Evolutionary conservation across 1,140 invertebrate species (phyloP).

Genomic region (Neodiprion virginianus): DNA sequence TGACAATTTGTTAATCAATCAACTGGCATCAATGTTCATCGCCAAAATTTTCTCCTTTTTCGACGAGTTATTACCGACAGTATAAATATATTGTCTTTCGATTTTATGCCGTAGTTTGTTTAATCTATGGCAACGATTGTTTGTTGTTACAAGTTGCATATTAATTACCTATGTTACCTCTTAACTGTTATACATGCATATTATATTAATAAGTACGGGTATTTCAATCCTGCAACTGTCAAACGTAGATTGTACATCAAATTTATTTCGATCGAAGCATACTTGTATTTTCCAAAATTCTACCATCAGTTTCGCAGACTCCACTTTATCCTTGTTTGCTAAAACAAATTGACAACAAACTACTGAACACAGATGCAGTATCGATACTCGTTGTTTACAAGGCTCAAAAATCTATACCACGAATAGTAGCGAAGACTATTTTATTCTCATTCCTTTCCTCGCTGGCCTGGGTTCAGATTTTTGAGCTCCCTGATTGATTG

Average conservation of each 20-base stretch:
- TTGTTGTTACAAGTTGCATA: constrained; percentile 34
- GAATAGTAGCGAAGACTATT: neutral
- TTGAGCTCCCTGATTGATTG: neutral
- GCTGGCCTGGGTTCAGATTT: neutral
- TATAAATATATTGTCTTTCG: neutral
- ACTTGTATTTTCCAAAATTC: neutral
- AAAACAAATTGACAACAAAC: neutral
- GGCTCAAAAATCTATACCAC: neutral
- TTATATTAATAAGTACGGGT: neutral
- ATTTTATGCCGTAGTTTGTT: neutral
- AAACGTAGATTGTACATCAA: neutral
- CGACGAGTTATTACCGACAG: neutral
- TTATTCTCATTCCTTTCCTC: neutral
- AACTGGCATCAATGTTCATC: neutral
- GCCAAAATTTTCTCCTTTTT: neutral
- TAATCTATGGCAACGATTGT: constrained; percentile 29
- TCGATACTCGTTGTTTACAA: neutral
- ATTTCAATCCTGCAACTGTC: neutral
- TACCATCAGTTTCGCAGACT: too few species aligned
- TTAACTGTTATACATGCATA: neutral
- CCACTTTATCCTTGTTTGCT: too few species aligned
- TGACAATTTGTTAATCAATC: neutral
- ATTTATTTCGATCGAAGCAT: neutral
- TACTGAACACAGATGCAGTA: neutral
- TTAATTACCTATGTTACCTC: constrained; percentile 36